Percentiles rank a stretch among this genome's conserved stretches.
These are phyloP conservation scores for Hyles euphorbiae DNA, from an alignment of 1,140 invertebrate genomes.

Conservation along the genomic window DNA sequence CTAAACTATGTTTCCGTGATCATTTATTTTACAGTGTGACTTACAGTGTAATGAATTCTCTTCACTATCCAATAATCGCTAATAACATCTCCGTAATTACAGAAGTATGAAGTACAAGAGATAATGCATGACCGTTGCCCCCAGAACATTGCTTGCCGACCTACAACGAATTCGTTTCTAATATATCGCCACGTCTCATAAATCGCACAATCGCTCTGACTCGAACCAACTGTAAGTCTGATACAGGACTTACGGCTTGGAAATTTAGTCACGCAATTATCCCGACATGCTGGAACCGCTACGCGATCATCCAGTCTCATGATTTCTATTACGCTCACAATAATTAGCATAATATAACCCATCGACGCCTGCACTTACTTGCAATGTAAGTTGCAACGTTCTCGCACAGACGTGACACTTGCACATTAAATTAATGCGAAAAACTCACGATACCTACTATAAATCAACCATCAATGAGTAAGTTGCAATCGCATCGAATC, in stretches of 20 bases:
- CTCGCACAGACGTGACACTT: neutral
- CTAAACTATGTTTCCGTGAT: slow-evolving; percentile 1
- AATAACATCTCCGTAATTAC: too few relatives aligned
- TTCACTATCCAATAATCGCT: neutral
- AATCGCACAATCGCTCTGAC: slow-evolving; percentile 30
- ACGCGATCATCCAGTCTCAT: slow-evolving; percentile 20
- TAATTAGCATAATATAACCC: slow-evolving; percentile 36
- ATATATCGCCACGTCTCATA: slow-evolving; percentile 34
- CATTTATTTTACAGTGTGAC: neutral
- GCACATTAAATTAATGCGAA: slow-evolving; percentile 11
- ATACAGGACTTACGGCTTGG: slow-evolving; percentile 26
- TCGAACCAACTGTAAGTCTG: slow-evolving; percentile 30
- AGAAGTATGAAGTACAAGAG: too few relatives aligned
- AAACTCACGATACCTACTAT: slow-evolving; percentile 30
- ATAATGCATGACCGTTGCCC: too few relatives aligned
- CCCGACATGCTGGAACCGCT: slow-evolving; percentile 19
- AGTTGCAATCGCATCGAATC: slow-evolving; percentile 57
- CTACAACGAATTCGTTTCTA: slow-evolving; percentile 36
- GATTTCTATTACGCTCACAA: slow-evolving; percentile 29
- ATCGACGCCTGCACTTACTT: slow-evolving; percentile 11
- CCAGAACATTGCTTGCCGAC: slow-evolving; percentile 16
- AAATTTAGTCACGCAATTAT: slow-evolving; percentile 44
- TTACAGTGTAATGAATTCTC: neutral
- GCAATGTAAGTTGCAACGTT: neutral
- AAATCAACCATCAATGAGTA: slow-evolving; percentile 39